Evolutionary conservation across 1,140 invertebrate species (phyloP).

Genomic region (Fopius arisanus): DNA sequence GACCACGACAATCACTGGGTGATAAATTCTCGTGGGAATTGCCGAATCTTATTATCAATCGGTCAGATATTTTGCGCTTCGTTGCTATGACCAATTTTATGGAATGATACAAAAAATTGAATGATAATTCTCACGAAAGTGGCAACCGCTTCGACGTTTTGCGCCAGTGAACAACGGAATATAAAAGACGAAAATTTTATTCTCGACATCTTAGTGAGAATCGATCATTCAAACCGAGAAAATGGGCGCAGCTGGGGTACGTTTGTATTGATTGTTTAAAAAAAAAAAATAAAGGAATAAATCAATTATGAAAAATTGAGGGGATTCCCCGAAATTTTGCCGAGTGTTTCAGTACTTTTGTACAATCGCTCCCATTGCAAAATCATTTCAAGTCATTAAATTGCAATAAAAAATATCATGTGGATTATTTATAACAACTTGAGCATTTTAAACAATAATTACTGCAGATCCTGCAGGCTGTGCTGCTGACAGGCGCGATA

Average conservation of each 20-base stretch:
- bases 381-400: too few relatives aligned
- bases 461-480: neutral
- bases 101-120: neutral
- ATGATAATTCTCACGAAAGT: slow-evolving; percentile 38
- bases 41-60: neutral
- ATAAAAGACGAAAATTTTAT: slow-evolving; percentile 58
- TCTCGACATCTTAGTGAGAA: slow-evolving; percentile 50
- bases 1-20: neutral
- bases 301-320: too few relatives aligned
- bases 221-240: slow-evolving; percentile 49
- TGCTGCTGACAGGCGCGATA: neutral
- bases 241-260: slow-evolving; percentile 57
- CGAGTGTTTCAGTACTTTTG: too few relatives aligned
- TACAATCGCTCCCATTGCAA: too few relatives aligned
- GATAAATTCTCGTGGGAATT: neutral
- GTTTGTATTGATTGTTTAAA: too few relatives aligned
- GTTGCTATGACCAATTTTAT: neutral
- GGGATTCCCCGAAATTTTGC: too few relatives aligned
- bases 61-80: neutral
- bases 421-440: too few relatives aligned
- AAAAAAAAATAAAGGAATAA: too few relatives aligned
- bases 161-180: slow-evolving; percentile 59
- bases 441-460: too few relatives aligned
- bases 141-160: slow-evolving; percentile 58
- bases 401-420: neutral